Percentiles rank a stretch among this genome's conserved stretches.
phyloP scores from a whole-genome alignment of 2,797 vertebrate genomes.

The Monodelphis domestica region DNA sequence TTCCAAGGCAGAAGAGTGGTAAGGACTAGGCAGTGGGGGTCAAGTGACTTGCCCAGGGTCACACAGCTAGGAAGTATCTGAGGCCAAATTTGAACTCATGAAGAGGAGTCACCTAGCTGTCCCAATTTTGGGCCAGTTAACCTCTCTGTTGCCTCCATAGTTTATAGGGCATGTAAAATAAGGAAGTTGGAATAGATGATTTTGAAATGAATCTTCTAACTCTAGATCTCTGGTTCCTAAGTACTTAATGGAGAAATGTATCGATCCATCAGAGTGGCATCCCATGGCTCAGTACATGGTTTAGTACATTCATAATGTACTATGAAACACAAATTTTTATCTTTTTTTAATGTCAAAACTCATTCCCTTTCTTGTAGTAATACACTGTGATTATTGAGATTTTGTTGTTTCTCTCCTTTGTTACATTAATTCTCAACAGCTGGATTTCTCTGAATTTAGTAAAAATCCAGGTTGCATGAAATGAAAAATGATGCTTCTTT shows the following conservation, averaged over 20 bases:
- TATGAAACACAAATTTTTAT: background rate
- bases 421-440: background rate
- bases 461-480: background rate
- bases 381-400: background rate
- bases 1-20: too few relatives aligned
- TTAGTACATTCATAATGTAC: background rate
- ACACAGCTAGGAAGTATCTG: too few relatives aligned
- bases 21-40: too few relatives aligned
- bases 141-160: background rate
- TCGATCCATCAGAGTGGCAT: background rate
- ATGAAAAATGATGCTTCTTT: background rate
- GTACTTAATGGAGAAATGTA: background rate
- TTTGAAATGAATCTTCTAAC: background rate
- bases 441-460: constrained; percentile 4
- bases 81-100: background rate
- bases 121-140: background rate
- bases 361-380: background rate
- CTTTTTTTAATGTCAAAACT: background rate
- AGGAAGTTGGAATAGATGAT: background rate
- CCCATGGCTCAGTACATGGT: background rate
- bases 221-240: background rate
- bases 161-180: background rate
- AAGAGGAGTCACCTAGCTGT: background rate
- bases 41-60: too few relatives aligned
- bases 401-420: background rate